Base-by-base conservation (phyloP, 2,888 invertebrate species). In the Cephus spinipes region DNA sequence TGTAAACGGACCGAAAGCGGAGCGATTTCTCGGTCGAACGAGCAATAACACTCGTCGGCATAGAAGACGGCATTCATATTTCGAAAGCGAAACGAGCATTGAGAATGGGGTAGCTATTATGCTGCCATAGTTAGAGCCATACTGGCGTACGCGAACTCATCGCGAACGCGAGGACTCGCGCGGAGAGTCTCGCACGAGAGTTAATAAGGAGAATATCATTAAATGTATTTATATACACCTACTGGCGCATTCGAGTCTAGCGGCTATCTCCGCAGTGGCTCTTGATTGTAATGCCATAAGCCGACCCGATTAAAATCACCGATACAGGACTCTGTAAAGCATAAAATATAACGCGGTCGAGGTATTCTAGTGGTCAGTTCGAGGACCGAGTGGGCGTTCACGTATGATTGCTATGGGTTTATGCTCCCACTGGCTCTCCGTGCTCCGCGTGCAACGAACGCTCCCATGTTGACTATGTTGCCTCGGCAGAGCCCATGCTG, bases 261-360 rank as follows among this genome's bases (percentile, higher is more conserved):
- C 32, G 12, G 9, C 40, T 77, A 75, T 81, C 75, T 79, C 79
- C 76, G 74, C 78, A 74, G 71, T 77, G 74, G 15, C 77, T 68
- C 73, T 73, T 69, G 32, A n/a, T 73, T 73, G 33, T 69, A 77
- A 83, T 83, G 75, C 83, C 79, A 76, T 79, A 75, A 80, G 80
- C 81, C 80, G 76, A 74, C 73, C 79, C 83, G 85, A 85, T 85
- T 85, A 84, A 85, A 85, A 83, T 84, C 71, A 33, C 71, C 71
- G 71, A 71, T 71, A 71, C 71, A 33, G 71, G 31, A 71, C 32
- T 31, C 71, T 33, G 71, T 23, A 71, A 71, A 71, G 71, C 71
- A 33, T 71, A 71, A 71, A 55, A 71, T 33, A 71, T 33, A 71
- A 71, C 71, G 71, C 71, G 31, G 31, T 31, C 71, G 71, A 31